Conservation (phyloP, 2,797 vertebrate genomes). For the Hippocampus kuda region DNA sequence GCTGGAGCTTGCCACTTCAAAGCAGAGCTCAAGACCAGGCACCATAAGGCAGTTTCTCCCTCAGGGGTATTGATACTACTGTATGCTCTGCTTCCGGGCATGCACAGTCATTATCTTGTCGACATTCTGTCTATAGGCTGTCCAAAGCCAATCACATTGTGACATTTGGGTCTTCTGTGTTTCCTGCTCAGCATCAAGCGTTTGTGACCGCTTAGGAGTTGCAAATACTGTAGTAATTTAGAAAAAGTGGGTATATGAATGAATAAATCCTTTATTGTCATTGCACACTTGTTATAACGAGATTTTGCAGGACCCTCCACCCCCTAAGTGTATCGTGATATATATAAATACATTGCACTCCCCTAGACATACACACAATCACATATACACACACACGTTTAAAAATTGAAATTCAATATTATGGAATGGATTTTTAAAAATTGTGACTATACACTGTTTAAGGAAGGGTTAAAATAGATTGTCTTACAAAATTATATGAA, state of each 20-base stretch:
- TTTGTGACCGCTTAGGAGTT: background rate
- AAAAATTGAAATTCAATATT: too few species aligned
- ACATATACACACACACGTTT: too few species aligned
- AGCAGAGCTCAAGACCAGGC: slow-evolving; percentile 24
- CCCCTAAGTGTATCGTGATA: too few species aligned
- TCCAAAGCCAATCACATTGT: background rate
- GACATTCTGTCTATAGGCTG: background rate
- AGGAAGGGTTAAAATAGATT: too few species aligned
- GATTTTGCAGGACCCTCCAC: too few species aligned
- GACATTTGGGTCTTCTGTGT: slow-evolving; percentile 1
- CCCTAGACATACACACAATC: too few species aligned
- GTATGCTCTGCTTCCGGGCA: slow-evolving; percentile 11
- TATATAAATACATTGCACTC: too few species aligned
- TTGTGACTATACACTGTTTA: too few species aligned
- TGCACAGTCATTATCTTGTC: background rate
- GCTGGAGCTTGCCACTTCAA: slow-evolving; percentile 24
- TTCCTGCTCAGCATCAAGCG: background rate
- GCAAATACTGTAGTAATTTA: background rate
- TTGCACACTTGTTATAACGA: too few species aligned
- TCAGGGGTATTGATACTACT: slow-evolving; percentile 10
- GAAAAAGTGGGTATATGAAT: background rate
- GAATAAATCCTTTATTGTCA: too few species aligned
- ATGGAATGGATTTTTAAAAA: too few species aligned
- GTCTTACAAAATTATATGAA: too few species aligned
- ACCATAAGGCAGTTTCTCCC: slow-evolving; percentile 2